Evolutionary conservation across 2,888 invertebrate genomes (phyloP), one percentile per base, ranked within the genome.

Genomic region (Sicus ferrugineus): DNA sequence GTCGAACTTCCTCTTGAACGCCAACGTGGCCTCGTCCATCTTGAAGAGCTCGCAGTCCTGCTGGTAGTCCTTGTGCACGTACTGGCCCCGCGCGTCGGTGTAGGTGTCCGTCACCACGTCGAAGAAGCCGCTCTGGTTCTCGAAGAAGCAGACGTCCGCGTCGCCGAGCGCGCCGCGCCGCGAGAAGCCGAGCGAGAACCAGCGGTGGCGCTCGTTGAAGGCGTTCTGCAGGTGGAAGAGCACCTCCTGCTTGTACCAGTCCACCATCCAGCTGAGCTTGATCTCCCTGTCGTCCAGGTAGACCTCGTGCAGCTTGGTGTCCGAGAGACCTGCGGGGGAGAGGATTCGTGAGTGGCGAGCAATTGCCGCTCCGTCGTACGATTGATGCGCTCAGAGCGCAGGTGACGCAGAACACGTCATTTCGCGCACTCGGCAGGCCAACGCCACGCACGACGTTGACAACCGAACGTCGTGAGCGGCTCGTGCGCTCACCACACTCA

Each of bases 151-250:
- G 72, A 93, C 90, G 85, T 96, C 96, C 0, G 94, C 93, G 52
- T 90, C 89, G 71, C 88, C 88, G 3, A 89, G 78, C 58, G 90
- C 88, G 0, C 96, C 96, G 70, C 92, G 89, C 78, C 94, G 90
- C 1, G 96, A 96, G 86, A 95, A 96, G 42, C 96, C 96, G 62
- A 96, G 79, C 0, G 92, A 94, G 78, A 96, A 91, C 95, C 95
- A 96, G 64, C 87, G 87, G 77, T 84, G 84, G 69, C 84, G 79
- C 72, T 81, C 80, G 66, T 81, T 81, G 73, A 86, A 85, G 14
- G 84, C 85, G 67, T 86, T 84, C 75, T 86, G 84, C 67, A 86
- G 74, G 73, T 86, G 85, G 73, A 86, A 86, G 9, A 86, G 80
- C n/a, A 86, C 84, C 74, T 85, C 85, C 74, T 84, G 83, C 67